phyloP scores from a whole-genome alignment of 2,888 invertebrate species.

The Microchrysa polita region DNA sequence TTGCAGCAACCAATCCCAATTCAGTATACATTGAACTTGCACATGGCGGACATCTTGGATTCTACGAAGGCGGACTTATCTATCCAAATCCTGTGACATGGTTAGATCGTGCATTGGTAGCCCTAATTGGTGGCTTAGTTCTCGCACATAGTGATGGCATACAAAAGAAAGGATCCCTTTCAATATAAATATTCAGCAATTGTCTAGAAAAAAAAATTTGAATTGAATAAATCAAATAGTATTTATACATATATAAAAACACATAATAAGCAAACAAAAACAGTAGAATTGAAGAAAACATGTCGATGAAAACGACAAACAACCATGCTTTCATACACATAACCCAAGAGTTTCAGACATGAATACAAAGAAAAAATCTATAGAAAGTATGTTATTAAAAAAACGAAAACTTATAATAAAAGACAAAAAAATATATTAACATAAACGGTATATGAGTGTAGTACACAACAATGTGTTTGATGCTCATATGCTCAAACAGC shows the following conservation, averaged over 20 bases:
- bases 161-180: constrained; percentile 40
- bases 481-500: constrained; percentile 24
- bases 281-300: too few relatives aligned
- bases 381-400: too few relatives aligned
- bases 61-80: constrained; percentile 88
- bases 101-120: constrained; percentile 89
- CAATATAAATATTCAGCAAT: constrained; percentile 28
- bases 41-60: constrained; percentile 95
- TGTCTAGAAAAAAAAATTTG: not conserved
- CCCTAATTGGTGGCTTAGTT: constrained; percentile 79
- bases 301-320: too few relatives aligned
- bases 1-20: constrained; percentile 72
- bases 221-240: not conserved
- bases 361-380: too few relatives aligned
- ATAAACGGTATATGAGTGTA: not conserved
- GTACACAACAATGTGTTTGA: constrained; percentile 1
- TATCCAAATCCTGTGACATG: constrained; percentile 92
- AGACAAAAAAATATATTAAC: not conserved
- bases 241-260: too few relatives aligned
- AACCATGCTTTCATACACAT: too few relatives aligned
- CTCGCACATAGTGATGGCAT: constrained; percentile 65
- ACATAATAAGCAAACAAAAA: too few relatives aligned
- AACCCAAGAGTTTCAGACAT: too few relatives aligned
- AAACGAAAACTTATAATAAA: not conserved
- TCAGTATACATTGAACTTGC: constrained; percentile 82